These are phyloP conservation scores for Lepilemur ruficaudatus DNA, from an alignment of 2,797 vertebrate species.

Conservation along the genomic window DNA sequence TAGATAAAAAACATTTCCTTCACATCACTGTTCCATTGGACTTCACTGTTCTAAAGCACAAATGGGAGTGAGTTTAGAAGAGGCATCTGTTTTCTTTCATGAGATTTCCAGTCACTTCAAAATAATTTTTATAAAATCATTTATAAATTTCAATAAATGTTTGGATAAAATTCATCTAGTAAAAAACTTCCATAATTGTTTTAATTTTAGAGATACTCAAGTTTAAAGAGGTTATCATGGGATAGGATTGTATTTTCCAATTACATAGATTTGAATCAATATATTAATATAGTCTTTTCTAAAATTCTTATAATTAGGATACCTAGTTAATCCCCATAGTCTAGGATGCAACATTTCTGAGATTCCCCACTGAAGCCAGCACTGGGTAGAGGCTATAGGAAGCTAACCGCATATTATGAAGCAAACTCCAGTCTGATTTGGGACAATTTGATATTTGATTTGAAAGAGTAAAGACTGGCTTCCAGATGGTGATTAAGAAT, in stretches of 20 bases:
- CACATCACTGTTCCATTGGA: neutral
- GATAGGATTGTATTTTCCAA: conserved; percentile 1
- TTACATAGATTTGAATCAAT: neutral
- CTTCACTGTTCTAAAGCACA: neutral
- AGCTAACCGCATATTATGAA: neutral
- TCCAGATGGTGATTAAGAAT: neutral
- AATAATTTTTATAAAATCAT: neutral
- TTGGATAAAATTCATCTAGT: neutral
- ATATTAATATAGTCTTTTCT: neutral
- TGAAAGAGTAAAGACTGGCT: neutral
- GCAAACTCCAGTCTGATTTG: neutral
- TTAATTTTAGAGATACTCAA: neutral
- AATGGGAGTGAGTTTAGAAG: neutral
- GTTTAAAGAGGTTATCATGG: neutral
- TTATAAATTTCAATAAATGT: neutral
- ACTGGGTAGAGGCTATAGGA: neutral
- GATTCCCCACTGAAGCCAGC: neutral
- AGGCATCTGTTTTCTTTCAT: neutral
- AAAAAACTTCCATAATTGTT: neutral
- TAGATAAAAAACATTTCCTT: neutral
- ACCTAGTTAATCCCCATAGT: neutral
- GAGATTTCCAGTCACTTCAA: neutral
- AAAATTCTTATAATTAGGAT: neutral
- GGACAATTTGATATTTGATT: neutral
- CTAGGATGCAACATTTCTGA: neutral